Evolutionary conservation across 2,797 vertebrate species (phyloP).

Genomic region (Poecilia wingei): DNA sequence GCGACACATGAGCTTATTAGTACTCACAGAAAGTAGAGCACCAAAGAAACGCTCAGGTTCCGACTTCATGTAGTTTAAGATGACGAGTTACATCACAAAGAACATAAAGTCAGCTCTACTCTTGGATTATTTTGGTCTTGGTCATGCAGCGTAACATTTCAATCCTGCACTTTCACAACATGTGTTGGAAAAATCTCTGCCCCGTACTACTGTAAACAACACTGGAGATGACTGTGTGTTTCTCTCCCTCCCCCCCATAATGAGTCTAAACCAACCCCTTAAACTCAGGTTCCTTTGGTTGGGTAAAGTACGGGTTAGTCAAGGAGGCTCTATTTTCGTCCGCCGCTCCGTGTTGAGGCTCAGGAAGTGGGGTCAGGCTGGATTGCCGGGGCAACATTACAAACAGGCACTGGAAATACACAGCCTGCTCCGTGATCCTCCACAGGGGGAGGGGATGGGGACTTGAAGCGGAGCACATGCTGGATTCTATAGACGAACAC

Average conservation of each 20-base stretch:
- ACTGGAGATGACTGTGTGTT: background rate
- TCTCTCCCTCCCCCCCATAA: background rate
- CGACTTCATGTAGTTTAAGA: background rate
- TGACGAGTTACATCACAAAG: background rate
- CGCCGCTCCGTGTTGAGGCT: slow-evolving; percentile 32
- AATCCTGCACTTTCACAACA: slow-evolving; percentile 9
- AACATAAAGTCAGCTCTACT: background rate
- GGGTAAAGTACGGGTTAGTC: slow-evolving; percentile 8
- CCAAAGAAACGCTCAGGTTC: background rate
- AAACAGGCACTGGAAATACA: slow-evolving; percentile 74
- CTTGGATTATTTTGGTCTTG: background rate
- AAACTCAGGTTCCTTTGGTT: slow-evolving; percentile 33
- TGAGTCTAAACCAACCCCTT: slow-evolving; percentile 37
- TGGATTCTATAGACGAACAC: slow-evolving; percentile 19
- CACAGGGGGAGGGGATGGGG: slow-evolving; percentile 13
- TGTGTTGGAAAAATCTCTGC: slow-evolving; percentile 33
- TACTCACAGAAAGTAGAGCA: background rate
- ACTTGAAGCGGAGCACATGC: background rate
- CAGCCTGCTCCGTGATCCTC: slow-evolving; percentile 40
- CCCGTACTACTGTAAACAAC: slow-evolving; percentile 37
- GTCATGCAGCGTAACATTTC: background rate
- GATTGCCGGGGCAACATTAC: slow-evolving; percentile 62
- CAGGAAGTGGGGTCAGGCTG: slow-evolving; percentile 25
- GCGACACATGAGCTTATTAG: slow-evolving; percentile 13
- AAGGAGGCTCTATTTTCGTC: slow-evolving; percentile 70